phyloP scores from a whole-genome alignment of 2,797 vertebrate genomes.

The Anabacerthia variegaticeps region DNA sequence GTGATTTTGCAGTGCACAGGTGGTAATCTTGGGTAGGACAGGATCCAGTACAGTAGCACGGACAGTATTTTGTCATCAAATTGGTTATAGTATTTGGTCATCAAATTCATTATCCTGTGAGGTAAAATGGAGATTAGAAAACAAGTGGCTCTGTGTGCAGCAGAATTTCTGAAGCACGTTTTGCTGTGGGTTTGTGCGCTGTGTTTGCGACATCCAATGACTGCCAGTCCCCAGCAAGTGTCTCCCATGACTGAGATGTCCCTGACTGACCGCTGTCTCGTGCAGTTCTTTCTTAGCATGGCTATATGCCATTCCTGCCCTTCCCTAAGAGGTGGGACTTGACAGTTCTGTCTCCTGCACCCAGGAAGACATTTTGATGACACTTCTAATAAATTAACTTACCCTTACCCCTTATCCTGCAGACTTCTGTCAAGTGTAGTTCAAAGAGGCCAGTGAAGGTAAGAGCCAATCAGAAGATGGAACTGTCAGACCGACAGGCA shows the following conservation, averaged over 20 bases:
- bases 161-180: neutral
- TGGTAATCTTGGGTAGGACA: neutral
- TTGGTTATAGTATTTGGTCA: neutral
- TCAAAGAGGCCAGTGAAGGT: neutral
- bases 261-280: neutral
- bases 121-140: neutral
- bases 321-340: neutral
- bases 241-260: neutral
- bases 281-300: neutral
- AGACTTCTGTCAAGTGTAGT: neutral
- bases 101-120: neutral
- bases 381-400: neutral
- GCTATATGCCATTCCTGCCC: accelerated
- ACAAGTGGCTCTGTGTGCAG: neutral
- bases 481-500: neutral
- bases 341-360: neutral
- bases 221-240: neutral
- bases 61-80: neutral
- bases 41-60: neutral
- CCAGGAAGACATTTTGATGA: neutral
- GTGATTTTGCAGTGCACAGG: neutral
- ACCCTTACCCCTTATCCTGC: neutral
- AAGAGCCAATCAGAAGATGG: neutral
- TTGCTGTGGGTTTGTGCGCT: neutral
- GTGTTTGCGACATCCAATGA: neutral